Conservation (phyloP, 2,888 invertebrate species). For the Morpho deidamia region DNA sequence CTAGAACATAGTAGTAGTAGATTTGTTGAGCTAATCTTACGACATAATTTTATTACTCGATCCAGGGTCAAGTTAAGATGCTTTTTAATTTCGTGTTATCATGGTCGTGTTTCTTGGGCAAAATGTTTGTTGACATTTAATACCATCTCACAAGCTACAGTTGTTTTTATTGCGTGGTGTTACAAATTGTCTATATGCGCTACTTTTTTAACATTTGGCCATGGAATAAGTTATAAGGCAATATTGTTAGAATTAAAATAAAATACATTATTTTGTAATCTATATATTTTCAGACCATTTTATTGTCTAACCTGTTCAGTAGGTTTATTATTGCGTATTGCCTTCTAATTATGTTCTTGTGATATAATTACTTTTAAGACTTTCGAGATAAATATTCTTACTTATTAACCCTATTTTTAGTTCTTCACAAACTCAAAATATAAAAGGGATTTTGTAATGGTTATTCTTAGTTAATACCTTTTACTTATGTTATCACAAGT, state of each 20-base stretch:
- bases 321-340: conserved; percentile 14
- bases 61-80: too few relatives aligned
- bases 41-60: too few relatives aligned
- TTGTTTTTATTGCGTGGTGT: too few relatives aligned
- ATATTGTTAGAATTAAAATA: conserved; percentile 10
- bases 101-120: too few relatives aligned
- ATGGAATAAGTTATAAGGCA: conserved; percentile 11
- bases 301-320: conserved; percentile 10
- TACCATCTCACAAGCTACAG: too few relatives aligned
- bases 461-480: too few relatives aligned
- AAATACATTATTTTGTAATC: conserved; percentile 10
- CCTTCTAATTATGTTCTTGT: conserved; percentile 22
- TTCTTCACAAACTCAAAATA: too few relatives aligned
- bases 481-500: too few relatives aligned
- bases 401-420: background rate
- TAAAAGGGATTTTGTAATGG: background rate
- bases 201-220: background rate
- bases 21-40: too few relatives aligned
- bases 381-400: conserved; percentile 20
- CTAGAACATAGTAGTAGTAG: too few relatives aligned
- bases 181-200: background rate
- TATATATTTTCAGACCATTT: conserved; percentile 18
- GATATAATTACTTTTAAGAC: conserved; percentile 7
- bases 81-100: too few relatives aligned
- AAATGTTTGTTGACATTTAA: too few relatives aligned